Evolutionary conservation across 2,113 vertebrate species (phyloP).

Genomic region (Rhinichthys klamathensis): DNA sequence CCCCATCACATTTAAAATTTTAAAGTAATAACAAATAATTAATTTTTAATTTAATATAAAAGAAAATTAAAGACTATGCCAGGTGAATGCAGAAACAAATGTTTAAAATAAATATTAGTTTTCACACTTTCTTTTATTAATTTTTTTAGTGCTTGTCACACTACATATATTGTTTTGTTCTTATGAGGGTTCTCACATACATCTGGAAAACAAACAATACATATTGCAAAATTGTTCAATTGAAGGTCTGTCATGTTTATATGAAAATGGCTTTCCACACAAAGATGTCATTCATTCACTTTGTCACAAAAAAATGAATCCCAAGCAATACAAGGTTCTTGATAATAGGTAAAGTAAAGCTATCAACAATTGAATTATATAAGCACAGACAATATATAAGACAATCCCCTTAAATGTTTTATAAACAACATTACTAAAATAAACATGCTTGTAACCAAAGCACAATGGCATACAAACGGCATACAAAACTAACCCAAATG

Average conservation of each 20-base stretch:
- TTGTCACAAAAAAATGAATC: not conserved
- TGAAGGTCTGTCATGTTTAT: not conserved
- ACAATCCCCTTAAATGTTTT: not conserved
- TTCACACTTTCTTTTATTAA: not conserved
- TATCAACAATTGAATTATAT: not conserved
- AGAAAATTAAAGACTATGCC: not conserved
- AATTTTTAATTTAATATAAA: not conserved
- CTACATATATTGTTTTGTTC: constrained; percentile 16
- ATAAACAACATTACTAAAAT: not conserved
- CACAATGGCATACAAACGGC: constrained; percentile 9
- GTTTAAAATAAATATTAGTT: not conserved
- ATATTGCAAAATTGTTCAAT: not conserved
- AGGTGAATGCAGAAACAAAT: not conserved
- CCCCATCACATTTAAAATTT: not conserved
- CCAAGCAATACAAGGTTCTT: not conserved
- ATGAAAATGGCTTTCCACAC: not conserved
- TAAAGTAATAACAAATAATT: not conserved
- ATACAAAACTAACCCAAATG: not conserved
- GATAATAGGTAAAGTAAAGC: not conserved
- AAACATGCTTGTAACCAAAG: constrained; percentile 19
- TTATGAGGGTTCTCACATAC: not conserved
- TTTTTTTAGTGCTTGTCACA: constrained; percentile 23
- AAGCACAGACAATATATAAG: not conserved
- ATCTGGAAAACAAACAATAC: not conserved
- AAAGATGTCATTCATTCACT: not conserved